Percentiles rank a stretch among this genome's conserved stretches.
phyloP scores from a whole-genome alignment of 2,113 vertebrate species.

The Cochlearius cochlearius region DNA sequence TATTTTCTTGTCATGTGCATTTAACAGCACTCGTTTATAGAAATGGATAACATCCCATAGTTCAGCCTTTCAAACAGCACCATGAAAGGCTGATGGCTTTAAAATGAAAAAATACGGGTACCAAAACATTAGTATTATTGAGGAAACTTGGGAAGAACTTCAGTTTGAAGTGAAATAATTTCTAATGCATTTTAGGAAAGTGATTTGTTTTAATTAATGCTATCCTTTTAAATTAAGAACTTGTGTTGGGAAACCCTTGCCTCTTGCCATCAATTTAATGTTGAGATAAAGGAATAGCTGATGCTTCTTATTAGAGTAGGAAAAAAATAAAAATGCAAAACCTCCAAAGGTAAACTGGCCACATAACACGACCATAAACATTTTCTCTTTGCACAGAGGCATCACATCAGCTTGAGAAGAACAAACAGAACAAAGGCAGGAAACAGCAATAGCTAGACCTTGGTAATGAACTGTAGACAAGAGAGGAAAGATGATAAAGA shows the following conservation, averaged over 20 bases:
- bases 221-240: neutral
- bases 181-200: neutral
- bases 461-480: neutral
- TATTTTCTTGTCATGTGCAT: neutral
- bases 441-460: neutral
- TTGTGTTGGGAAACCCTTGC: neutral
- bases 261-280: neutral
- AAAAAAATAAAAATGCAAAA: neutral
- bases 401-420: neutral
- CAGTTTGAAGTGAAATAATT: neutral
- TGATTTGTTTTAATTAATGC: neutral
- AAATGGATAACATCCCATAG: neutral
- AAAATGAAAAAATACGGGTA: neutral
- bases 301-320: neutral
- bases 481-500: neutral
- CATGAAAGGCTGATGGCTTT: neutral
- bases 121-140: neutral
- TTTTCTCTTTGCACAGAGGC: neutral
- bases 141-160: neutral
- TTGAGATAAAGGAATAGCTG: neutral
- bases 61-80: neutral
- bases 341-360: neutral
- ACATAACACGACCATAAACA: neutral
- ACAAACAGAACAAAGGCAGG: neutral
- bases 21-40: neutral